phyloP scores from a whole-genome alignment of 2,113 vertebrate genomes.

The Colinus virginianus region DNA sequence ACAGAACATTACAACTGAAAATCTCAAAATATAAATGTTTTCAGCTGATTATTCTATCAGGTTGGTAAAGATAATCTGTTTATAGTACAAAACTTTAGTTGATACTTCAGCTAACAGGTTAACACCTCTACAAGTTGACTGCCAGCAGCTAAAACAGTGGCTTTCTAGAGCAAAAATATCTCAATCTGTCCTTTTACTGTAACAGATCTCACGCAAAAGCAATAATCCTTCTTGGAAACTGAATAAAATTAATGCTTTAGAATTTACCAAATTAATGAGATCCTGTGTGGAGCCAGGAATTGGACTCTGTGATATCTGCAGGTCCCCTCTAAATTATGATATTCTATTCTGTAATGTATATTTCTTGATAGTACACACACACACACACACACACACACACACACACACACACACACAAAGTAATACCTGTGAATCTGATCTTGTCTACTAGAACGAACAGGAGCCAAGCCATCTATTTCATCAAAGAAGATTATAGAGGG shows the following conservation, averaged over 20 bases:
- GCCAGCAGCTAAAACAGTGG: not conserved
- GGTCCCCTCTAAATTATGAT: not conserved
- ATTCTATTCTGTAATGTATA: not conserved
- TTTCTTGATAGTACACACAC: not conserved
- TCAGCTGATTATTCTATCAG: not conserved
- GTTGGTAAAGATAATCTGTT: not conserved
- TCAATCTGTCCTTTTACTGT: not conserved
- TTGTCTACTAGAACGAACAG: slow-evolving; percentile 97
- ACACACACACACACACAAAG: not conserved
- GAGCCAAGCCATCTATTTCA: slow-evolving; percentile 98
- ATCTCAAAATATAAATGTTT: not conserved
- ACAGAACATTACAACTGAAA: not conserved
- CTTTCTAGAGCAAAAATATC: not conserved
- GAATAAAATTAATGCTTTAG: not conserved
- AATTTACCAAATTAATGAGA: not conserved
- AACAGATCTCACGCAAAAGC: not conserved
- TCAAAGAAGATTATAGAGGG: slow-evolving; percentile 99
- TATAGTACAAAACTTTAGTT: not conserved
- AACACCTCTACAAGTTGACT: not conserved
- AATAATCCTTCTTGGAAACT: not conserved
- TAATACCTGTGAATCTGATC: slow-evolving; percentile 98
- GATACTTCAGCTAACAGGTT: not conserved
- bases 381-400: too few relatives aligned
- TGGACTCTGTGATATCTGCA: not conserved
- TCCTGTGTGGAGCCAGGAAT: not conserved